Conservation (phyloP, 2,888 invertebrate species). For the Protophormia terraenovae region DNA sequence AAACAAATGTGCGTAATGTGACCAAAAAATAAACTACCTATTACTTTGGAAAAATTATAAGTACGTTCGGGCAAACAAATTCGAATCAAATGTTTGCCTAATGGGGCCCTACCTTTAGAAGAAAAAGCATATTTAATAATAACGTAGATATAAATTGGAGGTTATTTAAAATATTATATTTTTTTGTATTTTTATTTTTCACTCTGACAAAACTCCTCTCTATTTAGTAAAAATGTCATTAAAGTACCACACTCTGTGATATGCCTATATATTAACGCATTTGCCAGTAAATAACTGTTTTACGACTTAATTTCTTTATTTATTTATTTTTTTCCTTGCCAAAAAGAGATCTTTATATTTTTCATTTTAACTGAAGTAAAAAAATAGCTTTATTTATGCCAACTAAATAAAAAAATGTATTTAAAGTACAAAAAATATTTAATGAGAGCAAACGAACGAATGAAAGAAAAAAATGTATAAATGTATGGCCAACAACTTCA, state of each 20-base stretch:
- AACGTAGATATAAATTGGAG: no score
- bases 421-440: conserved; percentile 12
- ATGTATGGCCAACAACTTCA: conserved; percentile 48
- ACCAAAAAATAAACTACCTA: no score
- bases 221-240: no score
- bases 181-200: no score
- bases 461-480: background rate
- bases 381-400: conserved; percentile 30
- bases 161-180: no score
- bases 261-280: background rate
- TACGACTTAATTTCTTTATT: conserved; percentile 8
- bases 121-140: no score
- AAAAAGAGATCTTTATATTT: conserved; percentile 1
- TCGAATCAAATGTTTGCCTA: no score
- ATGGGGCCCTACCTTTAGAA: no score
- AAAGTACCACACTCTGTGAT: background rate
- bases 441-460: background rate
- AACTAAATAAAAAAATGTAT: conserved; percentile 15
- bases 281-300: background rate
- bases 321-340: background rate
- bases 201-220: no score
- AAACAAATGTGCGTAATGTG: no score
- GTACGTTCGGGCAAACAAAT: no score
- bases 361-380: background rate
- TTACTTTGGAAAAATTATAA: no score